A percentile compares a stretch with the other conserved stretches of the same genome.
phyloP scores from a whole-genome alignment of 2,113 vertebrate species.

The Haemorhous mexicanus region DNA sequence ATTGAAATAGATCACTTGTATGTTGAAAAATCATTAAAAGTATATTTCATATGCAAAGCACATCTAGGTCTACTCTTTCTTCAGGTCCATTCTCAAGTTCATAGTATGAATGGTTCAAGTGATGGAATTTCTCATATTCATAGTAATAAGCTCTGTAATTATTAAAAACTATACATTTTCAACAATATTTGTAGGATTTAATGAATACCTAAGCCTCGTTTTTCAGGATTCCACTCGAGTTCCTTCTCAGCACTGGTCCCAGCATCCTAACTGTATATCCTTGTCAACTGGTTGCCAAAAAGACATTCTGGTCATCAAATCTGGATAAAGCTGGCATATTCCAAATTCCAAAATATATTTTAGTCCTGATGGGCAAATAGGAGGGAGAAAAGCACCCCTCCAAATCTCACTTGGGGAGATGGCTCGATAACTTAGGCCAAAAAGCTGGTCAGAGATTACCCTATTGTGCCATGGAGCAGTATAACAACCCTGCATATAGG shows the following conservation, averaged over 20 bases:
- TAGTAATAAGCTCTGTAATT: not conserved
- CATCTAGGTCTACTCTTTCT: not conserved
- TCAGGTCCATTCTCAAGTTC: not conserved
- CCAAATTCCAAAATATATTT: not conserved
- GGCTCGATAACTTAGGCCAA: not conserved
- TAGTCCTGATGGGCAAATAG: not conserved
- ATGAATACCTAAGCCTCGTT: not conserved
- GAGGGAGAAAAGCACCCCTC: not conserved
- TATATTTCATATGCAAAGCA: not conserved
- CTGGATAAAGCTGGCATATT: not conserved
- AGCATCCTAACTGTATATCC: not conserved
- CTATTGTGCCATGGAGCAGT: rapidly evolving
- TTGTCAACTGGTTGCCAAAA: not conserved
- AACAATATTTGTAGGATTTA: not conserved
- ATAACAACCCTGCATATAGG: not conserved
- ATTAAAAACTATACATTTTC: not conserved
- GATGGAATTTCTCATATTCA: not conserved
- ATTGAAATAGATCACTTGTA: not conserved
- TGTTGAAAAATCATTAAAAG: not conserved
- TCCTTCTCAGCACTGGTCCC: not conserved
- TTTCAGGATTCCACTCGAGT: not conserved
- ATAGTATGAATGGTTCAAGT: not conserved
- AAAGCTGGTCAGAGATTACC: not conserved
- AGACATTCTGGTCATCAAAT: not conserved
- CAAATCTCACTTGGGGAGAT: not conserved